Evolutionary conservation across 64 coral and sea anemone genomes (phyloP).

Genomic region (Pachyseris speciosa): DNA sequence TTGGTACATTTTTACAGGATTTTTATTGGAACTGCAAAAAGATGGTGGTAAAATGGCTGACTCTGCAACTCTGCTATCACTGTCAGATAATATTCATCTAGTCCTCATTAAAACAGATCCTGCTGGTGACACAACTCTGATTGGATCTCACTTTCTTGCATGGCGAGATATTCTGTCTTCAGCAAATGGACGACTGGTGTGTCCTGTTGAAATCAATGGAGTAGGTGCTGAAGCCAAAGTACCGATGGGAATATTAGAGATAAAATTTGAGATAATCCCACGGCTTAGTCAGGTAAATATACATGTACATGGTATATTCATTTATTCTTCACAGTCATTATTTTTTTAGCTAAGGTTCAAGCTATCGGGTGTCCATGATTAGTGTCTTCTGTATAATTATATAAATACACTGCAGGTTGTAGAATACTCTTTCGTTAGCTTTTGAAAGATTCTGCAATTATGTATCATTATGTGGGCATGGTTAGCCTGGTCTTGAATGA

Average conservation of each 20-base stretch:
- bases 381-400: too few relatives aligned
- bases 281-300: conserved; percentile 83
- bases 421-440: too few relatives aligned
- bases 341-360: too few relatives aligned
- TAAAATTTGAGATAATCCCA: conserved; percentile 96
- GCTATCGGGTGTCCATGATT: too few relatives aligned
- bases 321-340: neutral
- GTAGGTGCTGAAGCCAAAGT: conserved; percentile 92
- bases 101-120: conserved; percentile 89
- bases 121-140: conserved; percentile 75
- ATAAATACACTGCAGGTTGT: too few relatives aligned
- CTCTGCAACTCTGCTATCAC: conserved; percentile 72
- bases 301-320: neutral
- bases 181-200: conserved; percentile 50
- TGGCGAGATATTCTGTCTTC: conserved; percentile 79
- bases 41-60: conserved; percentile 92
- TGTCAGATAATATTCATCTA: conserved; percentile 84
- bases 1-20: conserved; percentile 42
- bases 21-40: conserved; percentile 95
- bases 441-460: too few relatives aligned
- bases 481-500: too few relatives aligned
- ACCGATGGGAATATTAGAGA: conserved; percentile 90
- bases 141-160: conserved; percentile 83
- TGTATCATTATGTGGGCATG: too few relatives aligned
- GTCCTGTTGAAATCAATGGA: conserved; percentile 87